These are phyloP conservation scores for Monopterus albus DNA, from an alignment of 2,113 vertebrate genomes.

Conservation along the genomic window DNA sequence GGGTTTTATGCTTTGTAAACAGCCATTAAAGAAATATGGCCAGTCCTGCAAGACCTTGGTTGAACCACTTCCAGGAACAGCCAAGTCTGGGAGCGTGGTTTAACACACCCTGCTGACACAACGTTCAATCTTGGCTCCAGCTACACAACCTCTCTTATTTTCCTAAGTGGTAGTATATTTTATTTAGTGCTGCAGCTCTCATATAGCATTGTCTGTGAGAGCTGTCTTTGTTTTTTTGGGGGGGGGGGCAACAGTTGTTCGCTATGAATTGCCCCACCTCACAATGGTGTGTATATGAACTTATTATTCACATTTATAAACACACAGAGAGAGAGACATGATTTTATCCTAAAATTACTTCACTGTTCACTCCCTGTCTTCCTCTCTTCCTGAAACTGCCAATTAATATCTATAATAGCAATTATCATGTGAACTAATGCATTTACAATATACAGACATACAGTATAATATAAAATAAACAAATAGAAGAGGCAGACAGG, in stretches of 20 bases:
- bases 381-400: too few relatives aligned
- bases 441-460: not conserved
- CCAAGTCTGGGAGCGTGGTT: constrained; percentile 83
- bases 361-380: too few relatives aligned
- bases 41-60: constrained; percentile 34
- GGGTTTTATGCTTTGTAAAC: constrained; percentile 43
- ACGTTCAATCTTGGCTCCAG: constrained; percentile 83
- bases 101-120: constrained; percentile 84
- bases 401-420: not conserved
- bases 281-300: not conserved
- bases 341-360: not conserved
- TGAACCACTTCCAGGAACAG: constrained; percentile 79
- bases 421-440: not conserved
- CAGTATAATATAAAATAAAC: too few relatives aligned
- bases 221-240: too few relatives aligned
- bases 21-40: constrained; percentile 39
- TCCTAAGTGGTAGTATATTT: constrained; percentile 67
- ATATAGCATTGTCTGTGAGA: constrained; percentile 43
- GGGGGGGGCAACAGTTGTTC: not conserved
- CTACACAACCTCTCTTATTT: constrained; percentile 78
- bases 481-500: too few relatives aligned
- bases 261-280: too few relatives aligned
- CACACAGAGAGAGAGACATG: not conserved
- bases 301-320: not conserved
- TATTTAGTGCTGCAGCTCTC: constrained; percentile 63